A percentile compares a stretch with the other conserved stretches of the same genome.
Evolutionary conservation across 1,140 invertebrate species (phyloP).

Genomic region (Diorhabda elongata): DNA sequence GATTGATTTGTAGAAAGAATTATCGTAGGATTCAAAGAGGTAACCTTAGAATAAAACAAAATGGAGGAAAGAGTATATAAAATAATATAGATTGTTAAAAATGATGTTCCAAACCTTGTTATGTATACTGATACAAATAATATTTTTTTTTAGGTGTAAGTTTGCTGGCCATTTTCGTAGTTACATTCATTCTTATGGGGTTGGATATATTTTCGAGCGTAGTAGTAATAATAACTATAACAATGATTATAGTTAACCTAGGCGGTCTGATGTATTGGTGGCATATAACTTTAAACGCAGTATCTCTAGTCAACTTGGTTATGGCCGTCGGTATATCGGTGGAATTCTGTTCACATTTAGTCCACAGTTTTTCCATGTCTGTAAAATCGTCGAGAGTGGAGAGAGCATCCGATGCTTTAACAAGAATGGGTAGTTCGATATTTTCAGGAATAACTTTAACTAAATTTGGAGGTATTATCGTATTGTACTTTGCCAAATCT

Average conservation of each 20-base stretch:
- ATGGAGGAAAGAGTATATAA: too few species aligned
- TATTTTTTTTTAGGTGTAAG: constrained; percentile 69
- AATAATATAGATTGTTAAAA: too few species aligned
- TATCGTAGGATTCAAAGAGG: too few species aligned
- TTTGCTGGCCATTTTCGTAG: constrained; percentile 86
- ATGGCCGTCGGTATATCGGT: constrained; percentile 98
- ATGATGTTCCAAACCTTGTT: too few species aligned
- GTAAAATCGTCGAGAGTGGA: constrained; percentile 64
- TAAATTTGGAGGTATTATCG: constrained; percentile 93
- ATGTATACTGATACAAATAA: too few species aligned
- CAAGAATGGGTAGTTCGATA: constrained; percentile 92
- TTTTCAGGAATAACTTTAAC: constrained; percentile 96
- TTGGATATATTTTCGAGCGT: constrained; percentile 86
- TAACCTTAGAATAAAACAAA: too few species aligned
- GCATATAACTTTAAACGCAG: constrained; percentile 92
- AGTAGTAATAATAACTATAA: constrained; percentile 86
- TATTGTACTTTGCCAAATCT: constrained; percentile 92
- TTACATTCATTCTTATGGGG: constrained; percentile 91
- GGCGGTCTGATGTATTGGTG: constrained; percentile 97
- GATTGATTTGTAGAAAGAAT: too few species aligned
- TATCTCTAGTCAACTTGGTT: constrained; percentile 96
- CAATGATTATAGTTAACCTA: constrained; percentile 90
- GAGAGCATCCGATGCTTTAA: constrained; percentile 77
- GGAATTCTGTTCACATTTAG: constrained; percentile 97
- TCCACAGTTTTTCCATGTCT: constrained; percentile 85